Evolutionary conservation across 35 echinoderm and acorn worm genomes (phyloP).

Genomic region (Heliocidaris tuberculata): DNA sequence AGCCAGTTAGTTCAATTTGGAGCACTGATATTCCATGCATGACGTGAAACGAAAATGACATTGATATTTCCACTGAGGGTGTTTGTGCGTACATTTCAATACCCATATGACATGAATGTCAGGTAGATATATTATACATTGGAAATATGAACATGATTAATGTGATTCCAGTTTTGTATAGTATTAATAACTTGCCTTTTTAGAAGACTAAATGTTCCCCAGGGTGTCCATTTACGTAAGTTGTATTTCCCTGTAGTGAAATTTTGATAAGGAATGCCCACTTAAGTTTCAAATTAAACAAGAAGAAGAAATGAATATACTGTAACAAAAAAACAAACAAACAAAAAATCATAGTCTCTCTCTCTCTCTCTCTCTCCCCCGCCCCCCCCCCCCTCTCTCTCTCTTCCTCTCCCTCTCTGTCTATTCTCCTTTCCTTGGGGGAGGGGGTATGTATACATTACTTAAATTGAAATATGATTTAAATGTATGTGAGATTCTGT

Average conservation of each 20-base stretch:
- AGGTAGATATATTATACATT: background rate
- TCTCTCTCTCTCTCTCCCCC: too few relatives aligned
- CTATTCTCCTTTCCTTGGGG: too few relatives aligned
- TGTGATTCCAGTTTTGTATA: background rate
- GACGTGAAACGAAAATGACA: background rate
- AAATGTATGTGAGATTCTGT: too few relatives aligned
- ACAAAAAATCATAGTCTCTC: too few relatives aligned
- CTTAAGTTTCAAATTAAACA: too few relatives aligned
- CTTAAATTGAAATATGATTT: too few relatives aligned
- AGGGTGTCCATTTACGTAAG: background rate
- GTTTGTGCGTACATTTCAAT: background rate
- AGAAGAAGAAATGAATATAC: too few relatives aligned
- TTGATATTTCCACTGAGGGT: background rate
- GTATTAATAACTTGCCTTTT: background rate
- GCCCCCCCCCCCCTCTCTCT: too few relatives aligned
- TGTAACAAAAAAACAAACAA: too few relatives aligned
- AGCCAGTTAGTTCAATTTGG: background rate
- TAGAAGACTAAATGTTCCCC: background rate
- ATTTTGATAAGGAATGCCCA: too few relatives aligned
- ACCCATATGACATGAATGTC: background rate
- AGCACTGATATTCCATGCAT: background rate
- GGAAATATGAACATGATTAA: background rate
- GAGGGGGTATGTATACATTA: too few relatives aligned
- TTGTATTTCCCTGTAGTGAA: background rate
- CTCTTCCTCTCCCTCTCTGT: too few relatives aligned